Base-by-base conservation (phyloP, 2,113 vertebrate genomes). In the Hemichromis elongatus region DNA sequence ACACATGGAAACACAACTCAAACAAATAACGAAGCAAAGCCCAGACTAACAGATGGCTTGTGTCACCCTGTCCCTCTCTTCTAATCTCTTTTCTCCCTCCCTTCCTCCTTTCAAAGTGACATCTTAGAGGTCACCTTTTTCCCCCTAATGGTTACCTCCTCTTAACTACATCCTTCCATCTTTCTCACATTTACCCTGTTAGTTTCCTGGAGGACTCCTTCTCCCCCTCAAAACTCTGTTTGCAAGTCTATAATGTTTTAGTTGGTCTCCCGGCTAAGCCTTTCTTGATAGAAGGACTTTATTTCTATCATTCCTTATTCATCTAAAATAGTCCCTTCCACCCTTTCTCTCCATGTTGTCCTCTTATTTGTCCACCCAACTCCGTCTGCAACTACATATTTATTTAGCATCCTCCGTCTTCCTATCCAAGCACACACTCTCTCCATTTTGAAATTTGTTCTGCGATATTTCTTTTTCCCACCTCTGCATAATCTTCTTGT, bases 1-100 rank as follows among this genome's bases (percentile, higher is more conserved):
- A 90, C 90, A 88, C 88, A 88, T 77, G 63, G 59, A 89, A 61
- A 79, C 88, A 82, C 77, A 89, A 83, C 54, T 82, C 75, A 85
- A 89, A 93, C 87, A 91, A 91, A 92, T 86, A 68, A 57, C 9
- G 30, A 89, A 86, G 56, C 66, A 56, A 73, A 91, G 85, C 89
- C 89, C 86, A 91, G 92, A 91, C 88, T 88, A 95, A 93, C 93
- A 93, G 93, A 94, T 94, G 93, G 93, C 85, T 85, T 8, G 79
- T 89, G 93, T 93, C 92, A 92, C 84, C 81, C 82, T 82, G 84
- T 88, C 82, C 77, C 73, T 90, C 86, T 85, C 73, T 45, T 77
- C 68, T 86, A 53, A 86, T 89, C 87, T 85, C 89, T 86, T 86
- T 79, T 75, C 59, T 86, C 56, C 57, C 35, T 78, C 86, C 86